Conservation (phyloP, 1,140 invertebrate genomes). For the Polyergus mexicanus region DNA sequence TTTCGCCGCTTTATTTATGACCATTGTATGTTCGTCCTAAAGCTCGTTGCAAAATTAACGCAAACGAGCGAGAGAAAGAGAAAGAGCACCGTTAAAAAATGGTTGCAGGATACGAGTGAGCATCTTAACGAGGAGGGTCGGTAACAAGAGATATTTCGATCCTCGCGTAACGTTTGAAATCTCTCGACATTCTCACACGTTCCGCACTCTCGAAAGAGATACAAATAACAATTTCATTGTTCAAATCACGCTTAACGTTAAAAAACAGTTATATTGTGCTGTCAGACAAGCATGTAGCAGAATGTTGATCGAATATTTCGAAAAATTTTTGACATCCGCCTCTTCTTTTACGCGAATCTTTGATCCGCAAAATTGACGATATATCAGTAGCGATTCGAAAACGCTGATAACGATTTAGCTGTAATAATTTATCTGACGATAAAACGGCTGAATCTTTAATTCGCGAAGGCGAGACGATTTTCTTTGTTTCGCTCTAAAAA, state of each 20-base stretch:
- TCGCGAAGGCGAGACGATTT: not conserved
- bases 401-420: conserved; percentile 31
- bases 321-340: conserved; percentile 25
- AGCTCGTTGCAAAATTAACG: conserved; percentile 51
- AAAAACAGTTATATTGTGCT: conserved; percentile 20
- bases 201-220: not conserved
- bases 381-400: not conserved
- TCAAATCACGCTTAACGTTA: not conserved
- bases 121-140: conserved; percentile 26
- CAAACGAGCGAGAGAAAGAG: not conserved
- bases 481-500: not conserved
- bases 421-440: conserved; percentile 2
- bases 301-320: conserved; percentile 35
- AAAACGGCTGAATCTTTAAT: conserved; percentile 8
- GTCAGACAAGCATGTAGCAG: not conserved
- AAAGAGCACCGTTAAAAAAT: conserved; percentile 31
- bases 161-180: conserved; percentile 39
- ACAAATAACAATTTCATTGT: conserved; percentile 33
- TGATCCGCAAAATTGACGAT: conserved; percentile 26
- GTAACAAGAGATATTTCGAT: conserved; percentile 55
- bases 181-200: not conserved
- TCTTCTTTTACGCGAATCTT: conserved; percentile 5
- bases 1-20: conserved; percentile 49
- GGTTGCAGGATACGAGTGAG: not conserved
- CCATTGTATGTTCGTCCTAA: conserved; percentile 23